Conservation (phyloP, 2,797 vertebrate genomes). For the Mus minutoides region DNA sequence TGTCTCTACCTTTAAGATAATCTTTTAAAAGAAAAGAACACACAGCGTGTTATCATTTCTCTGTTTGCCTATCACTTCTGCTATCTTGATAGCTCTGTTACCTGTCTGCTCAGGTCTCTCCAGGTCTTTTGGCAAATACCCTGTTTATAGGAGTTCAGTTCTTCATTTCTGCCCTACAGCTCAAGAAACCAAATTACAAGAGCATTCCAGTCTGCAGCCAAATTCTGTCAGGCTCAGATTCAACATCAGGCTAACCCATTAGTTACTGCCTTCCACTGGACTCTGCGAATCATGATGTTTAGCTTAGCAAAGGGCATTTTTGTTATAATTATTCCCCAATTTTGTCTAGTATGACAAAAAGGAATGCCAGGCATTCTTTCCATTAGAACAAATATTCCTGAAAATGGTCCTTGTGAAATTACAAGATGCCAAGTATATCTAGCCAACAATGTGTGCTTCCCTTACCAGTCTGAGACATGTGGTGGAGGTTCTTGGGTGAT, state of each 20-base stretch:
- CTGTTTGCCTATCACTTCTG: neutral
- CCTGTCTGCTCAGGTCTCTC: conserved; percentile 1
- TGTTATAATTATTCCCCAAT: conserved; percentile 44
- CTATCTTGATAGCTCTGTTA: neutral
- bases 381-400: conserved; percentile 53
- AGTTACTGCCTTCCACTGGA: neutral
- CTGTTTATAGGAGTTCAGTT: conserved; percentile 26
- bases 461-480: conserved; percentile 31
- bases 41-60: neutral
- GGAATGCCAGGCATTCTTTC: conserved; percentile 45
- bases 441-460: conserved; percentile 38
- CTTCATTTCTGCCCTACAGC: neutral
- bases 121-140: neutral
- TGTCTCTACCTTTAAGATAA: conserved; percentile 4
- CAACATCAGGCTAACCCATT: conserved; percentile 5
- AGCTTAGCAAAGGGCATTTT: conserved; percentile 43
- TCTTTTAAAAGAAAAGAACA: neutral
- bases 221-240: neutral
- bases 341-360: conserved; percentile 56
- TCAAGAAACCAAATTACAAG: conserved; percentile 2
- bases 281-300: conserved; percentile 33
- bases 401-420: conserved; percentile 54
- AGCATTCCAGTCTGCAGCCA: neutral
- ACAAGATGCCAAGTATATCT: conserved; percentile 29
- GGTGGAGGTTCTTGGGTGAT: neutral